Conservation (phyloP, 2,113 vertebrate genomes). For the Euleptes europaea region DNA sequence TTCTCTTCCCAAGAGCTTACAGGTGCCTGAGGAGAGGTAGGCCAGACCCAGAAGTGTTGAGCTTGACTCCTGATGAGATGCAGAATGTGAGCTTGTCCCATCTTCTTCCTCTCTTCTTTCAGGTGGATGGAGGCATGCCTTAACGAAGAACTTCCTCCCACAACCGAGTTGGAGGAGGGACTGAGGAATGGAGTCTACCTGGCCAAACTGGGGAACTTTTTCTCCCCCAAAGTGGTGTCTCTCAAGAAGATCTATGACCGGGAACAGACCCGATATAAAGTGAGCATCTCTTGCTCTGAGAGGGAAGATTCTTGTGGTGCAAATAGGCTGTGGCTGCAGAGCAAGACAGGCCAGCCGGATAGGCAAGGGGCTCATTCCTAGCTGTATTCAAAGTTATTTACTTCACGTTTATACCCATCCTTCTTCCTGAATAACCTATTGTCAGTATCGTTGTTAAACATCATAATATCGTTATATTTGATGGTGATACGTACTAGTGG, state of each 20-base stretch:
- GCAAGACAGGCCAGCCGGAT: not conserved
- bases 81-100: not conserved
- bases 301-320: not conserved
- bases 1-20: too few species aligned
- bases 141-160: constrained; percentile 92
- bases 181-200: constrained; percentile 95
- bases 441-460: not conserved
- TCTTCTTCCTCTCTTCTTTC: not conserved
- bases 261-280: constrained; percentile 96
- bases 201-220: constrained; percentile 97
- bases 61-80: too few species aligned
- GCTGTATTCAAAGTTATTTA: not conserved
- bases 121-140: constrained; percentile 99
- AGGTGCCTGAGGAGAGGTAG: too few species aligned
- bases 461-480: too few species aligned
- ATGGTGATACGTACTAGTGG: not conserved
- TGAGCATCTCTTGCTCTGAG: constrained; percentile 46
- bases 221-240: constrained; percentile 92
- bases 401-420: not conserved
- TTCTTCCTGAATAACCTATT: not conserved
- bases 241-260: constrained; percentile 98
- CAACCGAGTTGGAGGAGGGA: constrained; percentile 96
- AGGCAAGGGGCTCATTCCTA: not conserved
- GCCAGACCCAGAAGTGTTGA: too few species aligned
- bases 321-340: not conserved